A percentile compares a stretch with the other conserved stretches of the same genome.
These are phyloP conservation scores for Apeltes quadracus DNA, from an alignment of 2,113 vertebrate genomes.

Conservation along the genomic window DNA sequence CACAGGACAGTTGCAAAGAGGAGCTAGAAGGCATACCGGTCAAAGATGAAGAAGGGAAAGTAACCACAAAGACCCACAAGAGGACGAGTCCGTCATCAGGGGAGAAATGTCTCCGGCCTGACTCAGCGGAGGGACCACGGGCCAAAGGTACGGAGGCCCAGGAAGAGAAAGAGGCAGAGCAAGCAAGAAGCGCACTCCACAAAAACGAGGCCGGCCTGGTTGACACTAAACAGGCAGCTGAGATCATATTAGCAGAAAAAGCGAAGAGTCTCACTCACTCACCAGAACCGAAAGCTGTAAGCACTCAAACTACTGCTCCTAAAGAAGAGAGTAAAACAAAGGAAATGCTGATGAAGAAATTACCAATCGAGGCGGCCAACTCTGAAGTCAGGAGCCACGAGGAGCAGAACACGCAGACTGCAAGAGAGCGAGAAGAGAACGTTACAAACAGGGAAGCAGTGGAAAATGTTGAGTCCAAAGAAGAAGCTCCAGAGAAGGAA, in stretches of 20 bases:
- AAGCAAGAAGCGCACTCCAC: not conserved
- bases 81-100: constrained; percentile 15
- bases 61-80: constrained; percentile 23
- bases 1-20: constrained; percentile 30
- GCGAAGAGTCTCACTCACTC: too few relatives aligned
- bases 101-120: not conserved
- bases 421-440: not conserved
- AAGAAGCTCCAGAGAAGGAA: constrained; percentile 9
- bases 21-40: not conserved
- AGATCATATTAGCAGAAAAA: constrained; percentile 24
- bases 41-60: constrained; percentile 8
- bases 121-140: constrained; percentile 21
- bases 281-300: not conserved
- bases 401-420: not conserved
- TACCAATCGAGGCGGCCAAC: not conserved
- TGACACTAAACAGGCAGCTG: constrained; percentile 4
- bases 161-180: constrained; percentile 18
- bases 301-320: not conserved
- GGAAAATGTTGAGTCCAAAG: constrained; percentile 6
- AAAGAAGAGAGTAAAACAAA: constrained; percentile 25
- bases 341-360: not conserved
- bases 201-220: constrained; percentile 7
- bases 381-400: constrained; percentile 7
- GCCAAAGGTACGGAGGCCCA: not conserved
- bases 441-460: not conserved